phyloP scores from a whole-genome alignment of 2,888 invertebrate species.

The Scaptomyza tumidula region DNA sequence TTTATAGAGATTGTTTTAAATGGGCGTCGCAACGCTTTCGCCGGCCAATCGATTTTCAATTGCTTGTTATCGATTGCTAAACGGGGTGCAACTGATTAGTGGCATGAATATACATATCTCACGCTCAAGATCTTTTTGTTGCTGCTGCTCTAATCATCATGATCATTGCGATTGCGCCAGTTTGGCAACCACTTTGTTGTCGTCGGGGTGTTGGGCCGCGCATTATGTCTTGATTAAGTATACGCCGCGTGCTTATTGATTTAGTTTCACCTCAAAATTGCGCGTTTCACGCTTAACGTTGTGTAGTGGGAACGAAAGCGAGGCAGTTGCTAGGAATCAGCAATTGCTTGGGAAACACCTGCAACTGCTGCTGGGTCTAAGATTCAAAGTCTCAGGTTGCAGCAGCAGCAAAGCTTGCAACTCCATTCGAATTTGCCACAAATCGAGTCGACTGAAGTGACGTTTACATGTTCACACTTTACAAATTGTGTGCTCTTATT shows the following conservation, averaged over 20 bases:
- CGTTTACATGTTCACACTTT: conserved; percentile 69
- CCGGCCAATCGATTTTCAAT: conserved; percentile 36
- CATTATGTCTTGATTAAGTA: conserved; percentile 74
- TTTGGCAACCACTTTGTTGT: conserved; percentile 26
- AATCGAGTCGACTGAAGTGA: conserved; percentile 38
- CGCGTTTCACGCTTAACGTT: conserved; percentile 57
- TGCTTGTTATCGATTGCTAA: conserved; percentile 40
- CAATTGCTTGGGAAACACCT: conserved; percentile 52
- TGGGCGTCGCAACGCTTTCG: conserved; percentile 52
- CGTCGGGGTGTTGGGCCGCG: conserved; percentile 24
- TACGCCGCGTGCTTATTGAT: conserved; percentile 69
- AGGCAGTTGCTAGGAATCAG: conserved; percentile 6
- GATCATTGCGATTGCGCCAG: conserved; percentile 39
- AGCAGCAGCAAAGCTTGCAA: conserved; percentile 4
- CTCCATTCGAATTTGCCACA: conserved; percentile 38
- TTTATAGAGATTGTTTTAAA: background rate
- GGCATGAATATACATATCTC: conserved; percentile 51
- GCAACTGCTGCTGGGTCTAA: conserved; percentile 33
- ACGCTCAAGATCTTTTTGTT: conserved; percentile 30
- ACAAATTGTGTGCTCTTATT: background rate
- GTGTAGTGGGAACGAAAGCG: background rate
- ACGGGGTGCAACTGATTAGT: conserved; percentile 48
- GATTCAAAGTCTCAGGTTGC: conserved; percentile 30
- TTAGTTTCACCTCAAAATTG: conserved; percentile 63
- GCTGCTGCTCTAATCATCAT: conserved; percentile 46